A percentile compares a stretch with the other conserved stretches of the same genome.
Evolutionary conservation across 92 coral and sea anemone genomes (phyloP).

Genomic region (Umimayanthus kanabou): DNA sequence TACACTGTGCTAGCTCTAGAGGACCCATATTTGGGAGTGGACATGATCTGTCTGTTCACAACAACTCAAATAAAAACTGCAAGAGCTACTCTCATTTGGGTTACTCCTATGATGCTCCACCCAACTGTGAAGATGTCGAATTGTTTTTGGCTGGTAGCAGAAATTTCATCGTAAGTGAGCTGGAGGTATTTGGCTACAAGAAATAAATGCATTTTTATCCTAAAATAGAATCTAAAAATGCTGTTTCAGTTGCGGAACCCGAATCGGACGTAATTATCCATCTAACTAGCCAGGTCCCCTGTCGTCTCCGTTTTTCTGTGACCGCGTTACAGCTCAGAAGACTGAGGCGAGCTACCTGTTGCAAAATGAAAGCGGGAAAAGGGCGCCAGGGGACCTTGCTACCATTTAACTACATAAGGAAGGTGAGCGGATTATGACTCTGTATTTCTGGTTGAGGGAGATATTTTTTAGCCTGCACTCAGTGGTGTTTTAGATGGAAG

Average conservation of each 20-base stretch:
- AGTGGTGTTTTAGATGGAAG: too few species aligned
- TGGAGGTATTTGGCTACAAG: constrained; percentile 46
- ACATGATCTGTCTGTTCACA: not conserved
- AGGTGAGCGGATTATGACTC: too few species aligned
- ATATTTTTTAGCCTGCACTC: too few species aligned
- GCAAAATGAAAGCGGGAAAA: too few species aligned
- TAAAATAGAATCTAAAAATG: too few species aligned
- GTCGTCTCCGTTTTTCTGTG: too few species aligned
- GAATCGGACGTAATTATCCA: not conserved
- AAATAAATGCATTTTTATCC: not conserved
- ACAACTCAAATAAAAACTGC: not conserved
- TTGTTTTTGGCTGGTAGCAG: constrained; percentile 42
- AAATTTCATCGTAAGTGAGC: constrained; percentile 39
- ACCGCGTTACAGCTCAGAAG: too few species aligned
- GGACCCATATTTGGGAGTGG: constrained; percentile 5
- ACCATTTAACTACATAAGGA: too few species aligned
- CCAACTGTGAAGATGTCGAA: not conserved
- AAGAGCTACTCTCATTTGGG: not conserved
- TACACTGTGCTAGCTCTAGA: not conserved
- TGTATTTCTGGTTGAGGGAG: too few species aligned
- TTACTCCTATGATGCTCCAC: not conserved
- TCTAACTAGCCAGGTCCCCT: too few species aligned
- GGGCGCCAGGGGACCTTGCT: too few species aligned
- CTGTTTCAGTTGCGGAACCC: not conserved
- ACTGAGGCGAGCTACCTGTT: too few species aligned